These are phyloP conservation scores for Hozukius guyotensis DNA, from an alignment of 2,797 vertebrate species.

Conservation along the genomic window DNA sequence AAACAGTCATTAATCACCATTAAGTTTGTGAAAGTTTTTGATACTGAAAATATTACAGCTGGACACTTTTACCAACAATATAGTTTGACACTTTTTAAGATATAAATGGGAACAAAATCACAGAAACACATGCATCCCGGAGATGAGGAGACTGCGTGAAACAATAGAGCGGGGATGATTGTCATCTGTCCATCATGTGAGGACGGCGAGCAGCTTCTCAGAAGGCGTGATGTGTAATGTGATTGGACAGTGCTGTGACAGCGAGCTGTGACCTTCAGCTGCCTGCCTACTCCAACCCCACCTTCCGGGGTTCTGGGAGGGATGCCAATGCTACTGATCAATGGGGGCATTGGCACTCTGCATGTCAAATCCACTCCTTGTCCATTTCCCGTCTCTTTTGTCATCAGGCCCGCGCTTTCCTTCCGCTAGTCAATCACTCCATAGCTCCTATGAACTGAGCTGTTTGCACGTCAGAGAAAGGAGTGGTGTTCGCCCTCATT, in stretches of 20 bases:
- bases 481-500: conserved; percentile 55
- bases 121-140: conserved; percentile 33
- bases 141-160: conserved; percentile 55
- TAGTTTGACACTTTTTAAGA: conserved; percentile 64
- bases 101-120: conserved; percentile 62
- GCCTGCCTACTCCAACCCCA: conserved; percentile 76
- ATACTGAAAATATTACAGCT: conserved; percentile 28
- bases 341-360: conserved; percentile 81
- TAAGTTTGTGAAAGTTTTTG: conserved; percentile 46
- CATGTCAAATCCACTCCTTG: conserved; percentile 81
- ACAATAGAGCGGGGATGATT: conserved; percentile 75
- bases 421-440: conserved; percentile 75
- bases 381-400: conserved; percentile 76
- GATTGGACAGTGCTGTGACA: conserved; percentile 85
- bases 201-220: conserved; percentile 65
- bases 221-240: conserved; percentile 73
- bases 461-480: conserved; percentile 46
- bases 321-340: conserved; percentile 83
- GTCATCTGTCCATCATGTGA: conserved; percentile 84
- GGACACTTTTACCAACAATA: conserved; percentile 47
- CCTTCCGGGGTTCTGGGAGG: conserved; percentile 72
- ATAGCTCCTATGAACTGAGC: conserved; percentile 40
- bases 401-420: conserved; percentile 64
- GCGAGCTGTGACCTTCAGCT: conserved; percentile 87
- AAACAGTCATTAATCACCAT: conserved; percentile 59